phyloP scores from a whole-genome alignment of 23 tunicate species.

The Clavelina lepadiformis region DNA sequence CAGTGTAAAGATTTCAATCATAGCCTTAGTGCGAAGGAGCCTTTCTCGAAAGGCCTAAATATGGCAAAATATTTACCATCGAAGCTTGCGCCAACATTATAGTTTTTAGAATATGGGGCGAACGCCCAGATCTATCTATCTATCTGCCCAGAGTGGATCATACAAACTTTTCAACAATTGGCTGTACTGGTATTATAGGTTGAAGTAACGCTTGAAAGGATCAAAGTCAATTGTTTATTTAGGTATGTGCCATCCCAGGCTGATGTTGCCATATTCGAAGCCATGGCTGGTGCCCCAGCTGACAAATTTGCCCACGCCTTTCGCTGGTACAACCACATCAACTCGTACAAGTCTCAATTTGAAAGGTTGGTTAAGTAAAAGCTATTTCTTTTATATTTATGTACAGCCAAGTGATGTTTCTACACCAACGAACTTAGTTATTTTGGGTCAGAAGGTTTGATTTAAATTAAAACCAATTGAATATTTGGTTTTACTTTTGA shows the following conservation, averaged over 20 bases:
- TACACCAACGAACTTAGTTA: no score
- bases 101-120: background rate
- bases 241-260: constrained; percentile 99
- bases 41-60: no score
- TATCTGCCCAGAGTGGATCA: background rate
- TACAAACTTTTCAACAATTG: background rate
- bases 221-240: background rate
- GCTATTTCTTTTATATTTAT: no score
- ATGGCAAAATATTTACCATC: no score
- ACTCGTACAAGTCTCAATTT: constrained; percentile 78
- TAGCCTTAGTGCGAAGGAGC: no score
- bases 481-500: no score
- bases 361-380: no score
- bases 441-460: no score
- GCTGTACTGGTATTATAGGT: background rate
- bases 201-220: background rate
- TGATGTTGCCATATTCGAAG: constrained; percentile 87
- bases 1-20: no score
- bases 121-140: background rate
- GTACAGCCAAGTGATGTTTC: no score
- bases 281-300: constrained; percentile 58
- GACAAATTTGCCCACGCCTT: constrained; percentile 69
- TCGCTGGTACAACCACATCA: constrained; percentile 91
- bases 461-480: no score
- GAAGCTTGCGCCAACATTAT: background rate